phyloP scores from a whole-genome alignment of 2,113 vertebrate genomes.

The Tupaia chinensis region DNA sequence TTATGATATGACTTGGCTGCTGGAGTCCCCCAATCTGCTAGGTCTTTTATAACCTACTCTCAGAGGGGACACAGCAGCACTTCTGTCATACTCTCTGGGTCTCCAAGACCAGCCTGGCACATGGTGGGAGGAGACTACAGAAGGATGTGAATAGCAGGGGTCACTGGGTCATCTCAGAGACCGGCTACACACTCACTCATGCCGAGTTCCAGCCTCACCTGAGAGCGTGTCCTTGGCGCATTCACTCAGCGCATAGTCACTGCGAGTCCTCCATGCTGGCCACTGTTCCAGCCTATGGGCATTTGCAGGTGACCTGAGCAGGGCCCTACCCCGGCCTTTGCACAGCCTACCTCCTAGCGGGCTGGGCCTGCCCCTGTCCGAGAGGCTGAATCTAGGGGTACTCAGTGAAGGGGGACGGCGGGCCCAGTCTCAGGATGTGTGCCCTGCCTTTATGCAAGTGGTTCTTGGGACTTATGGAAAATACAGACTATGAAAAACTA shows the following conservation, averaged over 20 bases:
- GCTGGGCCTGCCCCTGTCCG: background rate
- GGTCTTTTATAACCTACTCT: background rate
- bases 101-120: background rate
- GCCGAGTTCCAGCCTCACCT: background rate
- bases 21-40: background rate
- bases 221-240: background rate
- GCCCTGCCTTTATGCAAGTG: too few species aligned
- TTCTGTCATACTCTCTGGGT: background rate
- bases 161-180: accelerated
- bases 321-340: background rate
- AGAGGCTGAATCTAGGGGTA: accelerated
- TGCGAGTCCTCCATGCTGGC: background rate
- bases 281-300: background rate
- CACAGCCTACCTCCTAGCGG: background rate
- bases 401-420: accelerated
- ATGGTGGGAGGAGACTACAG: accelerated
- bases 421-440: background rate
- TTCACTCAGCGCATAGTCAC: background rate
- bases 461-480: too few species aligned
- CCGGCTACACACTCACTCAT: background rate
- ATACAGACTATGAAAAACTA: too few species aligned
- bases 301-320: background rate
- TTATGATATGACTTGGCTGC: accelerated
- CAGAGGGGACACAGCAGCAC: background rate
- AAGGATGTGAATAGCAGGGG: background rate